Evolutionary conservation across 2,888 invertebrate genomes (phyloP).

Genomic region (Campoplex nolae): DNA sequence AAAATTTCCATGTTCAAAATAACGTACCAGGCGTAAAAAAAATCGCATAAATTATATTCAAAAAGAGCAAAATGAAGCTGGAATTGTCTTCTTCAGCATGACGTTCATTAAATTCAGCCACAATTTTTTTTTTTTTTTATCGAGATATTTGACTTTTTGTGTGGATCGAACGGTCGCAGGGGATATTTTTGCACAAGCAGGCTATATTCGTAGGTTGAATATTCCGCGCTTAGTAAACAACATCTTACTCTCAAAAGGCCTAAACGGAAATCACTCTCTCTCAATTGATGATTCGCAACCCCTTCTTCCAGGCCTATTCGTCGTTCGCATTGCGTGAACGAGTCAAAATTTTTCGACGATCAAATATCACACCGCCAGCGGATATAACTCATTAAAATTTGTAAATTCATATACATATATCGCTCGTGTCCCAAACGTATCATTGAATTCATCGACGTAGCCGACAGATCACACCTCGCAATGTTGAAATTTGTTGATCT

Average conservation of each 20-base stretch:
- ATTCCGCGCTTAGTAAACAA: neutral
- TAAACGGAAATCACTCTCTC: constrained; percentile 45
- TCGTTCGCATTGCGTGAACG: neutral
- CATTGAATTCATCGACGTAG: neutral
- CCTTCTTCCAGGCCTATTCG: neutral
- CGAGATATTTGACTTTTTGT: no score
- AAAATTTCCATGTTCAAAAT: no score
- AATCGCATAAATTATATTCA: no score
- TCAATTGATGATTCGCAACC: constrained; percentile 55
- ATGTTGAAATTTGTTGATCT: neutral
- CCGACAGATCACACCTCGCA: neutral
- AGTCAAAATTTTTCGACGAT: constrained; percentile 58
- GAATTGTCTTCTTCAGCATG: no score
- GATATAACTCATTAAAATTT: constrained; percentile 69
- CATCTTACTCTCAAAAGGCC: neutral
- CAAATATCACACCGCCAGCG: constrained; percentile 56
- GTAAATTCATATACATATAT: constrained; percentile 53
- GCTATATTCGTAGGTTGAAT: neutral
- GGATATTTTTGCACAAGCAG: no score
- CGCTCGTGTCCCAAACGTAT: constrained; percentile 4
- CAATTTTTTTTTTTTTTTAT: no score
- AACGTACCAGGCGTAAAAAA: no score
- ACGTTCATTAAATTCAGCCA: no score
- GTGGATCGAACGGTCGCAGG: no score
- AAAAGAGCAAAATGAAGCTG: no score